phyloP scores from a whole-genome alignment of 2,797 vertebrate species.

The Pipistrellus pipistrellus region DNA sequence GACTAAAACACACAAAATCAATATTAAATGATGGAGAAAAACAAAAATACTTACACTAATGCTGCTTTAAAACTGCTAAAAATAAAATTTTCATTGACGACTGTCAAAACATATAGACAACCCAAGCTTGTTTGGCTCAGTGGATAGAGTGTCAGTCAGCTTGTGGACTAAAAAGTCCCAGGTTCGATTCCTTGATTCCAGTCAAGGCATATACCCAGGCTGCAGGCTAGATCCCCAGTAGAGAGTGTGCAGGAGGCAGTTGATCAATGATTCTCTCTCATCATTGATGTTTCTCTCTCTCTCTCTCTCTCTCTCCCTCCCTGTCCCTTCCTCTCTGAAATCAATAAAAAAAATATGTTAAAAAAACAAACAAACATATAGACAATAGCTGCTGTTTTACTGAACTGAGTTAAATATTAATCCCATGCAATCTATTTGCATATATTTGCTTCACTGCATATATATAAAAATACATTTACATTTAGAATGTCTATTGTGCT shows the following conservation, averaged over 20 bases:
- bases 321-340: too few species aligned
- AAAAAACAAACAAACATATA: neutral
- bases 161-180: too few species aligned
- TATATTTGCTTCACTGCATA: neutral
- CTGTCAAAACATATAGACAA: neutral
- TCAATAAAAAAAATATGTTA: too few species aligned
- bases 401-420: slow-evolving; percentile 19
- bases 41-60: neutral
- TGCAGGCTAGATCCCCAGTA: too few species aligned
- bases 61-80: slow-evolving; percentile 16
- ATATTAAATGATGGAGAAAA: neutral
- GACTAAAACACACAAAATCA: slow-evolving; percentile 6
- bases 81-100: slow-evolving; percentile 29
- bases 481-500: neutral
- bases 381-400: neutral
- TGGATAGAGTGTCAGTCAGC: too few species aligned
- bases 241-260: too few species aligned
- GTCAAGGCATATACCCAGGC: too few species aligned
- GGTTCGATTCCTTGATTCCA: too few species aligned
- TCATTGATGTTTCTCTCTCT: too few species aligned
- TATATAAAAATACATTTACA: neutral
- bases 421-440: neutral
- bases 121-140: neutral
- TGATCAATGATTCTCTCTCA: too few species aligned
- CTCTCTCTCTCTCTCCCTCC: too few species aligned